phyloP scores from a whole-genome alignment of 92 coral and sea anemone genomes.

The Diadumene lineata region DNA sequence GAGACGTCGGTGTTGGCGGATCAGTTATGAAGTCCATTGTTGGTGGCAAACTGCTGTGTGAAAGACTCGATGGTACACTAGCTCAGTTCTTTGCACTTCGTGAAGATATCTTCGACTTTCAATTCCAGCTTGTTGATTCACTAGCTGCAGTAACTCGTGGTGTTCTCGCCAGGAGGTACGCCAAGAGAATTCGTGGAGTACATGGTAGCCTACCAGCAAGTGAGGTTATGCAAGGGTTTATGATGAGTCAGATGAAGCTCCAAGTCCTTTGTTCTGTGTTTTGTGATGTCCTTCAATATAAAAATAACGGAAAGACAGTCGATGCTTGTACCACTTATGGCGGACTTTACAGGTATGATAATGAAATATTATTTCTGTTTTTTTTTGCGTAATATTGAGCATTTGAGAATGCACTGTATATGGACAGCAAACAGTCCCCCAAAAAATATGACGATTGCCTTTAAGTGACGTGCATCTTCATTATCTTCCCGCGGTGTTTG shows the following conservation, averaged over 20 bases:
- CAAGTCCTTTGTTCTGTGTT: conserved; percentile 44
- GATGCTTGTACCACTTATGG: conserved; percentile 28
- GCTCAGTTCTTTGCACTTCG: conserved; percentile 35
- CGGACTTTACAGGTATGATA: conserved; percentile 41
- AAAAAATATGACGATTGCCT: too few relatives aligned
- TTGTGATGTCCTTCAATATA: conserved; percentile 50
- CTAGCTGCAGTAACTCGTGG: conserved; percentile 44
- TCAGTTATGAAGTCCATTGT: conserved; percentile 31
- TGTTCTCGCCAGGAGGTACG: conserved; percentile 40
- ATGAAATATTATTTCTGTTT: too few relatives aligned
- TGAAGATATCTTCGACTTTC: conserved; percentile 63
- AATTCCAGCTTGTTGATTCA: conserved; percentile 48
- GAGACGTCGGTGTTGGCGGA: conserved; percentile 30
- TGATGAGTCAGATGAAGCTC: conserved; percentile 44
- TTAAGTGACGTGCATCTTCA: too few relatives aligned
- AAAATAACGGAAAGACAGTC: conserved; percentile 37
- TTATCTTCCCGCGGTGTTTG: too few relatives aligned
- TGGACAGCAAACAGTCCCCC: too few relatives aligned
- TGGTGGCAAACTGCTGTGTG: conserved; percentile 38
- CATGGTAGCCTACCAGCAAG: conserved; percentile 32
- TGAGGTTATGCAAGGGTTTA: conserved; percentile 42
- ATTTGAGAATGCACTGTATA: too few relatives aligned
- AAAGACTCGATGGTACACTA: conserved; percentile 25
- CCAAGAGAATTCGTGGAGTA: conserved; percentile 25
- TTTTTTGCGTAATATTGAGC: too few relatives aligned